Conservation (phyloP, 2,888 invertebrate species). For the Branchipolynoe longqiensis region DNA sequence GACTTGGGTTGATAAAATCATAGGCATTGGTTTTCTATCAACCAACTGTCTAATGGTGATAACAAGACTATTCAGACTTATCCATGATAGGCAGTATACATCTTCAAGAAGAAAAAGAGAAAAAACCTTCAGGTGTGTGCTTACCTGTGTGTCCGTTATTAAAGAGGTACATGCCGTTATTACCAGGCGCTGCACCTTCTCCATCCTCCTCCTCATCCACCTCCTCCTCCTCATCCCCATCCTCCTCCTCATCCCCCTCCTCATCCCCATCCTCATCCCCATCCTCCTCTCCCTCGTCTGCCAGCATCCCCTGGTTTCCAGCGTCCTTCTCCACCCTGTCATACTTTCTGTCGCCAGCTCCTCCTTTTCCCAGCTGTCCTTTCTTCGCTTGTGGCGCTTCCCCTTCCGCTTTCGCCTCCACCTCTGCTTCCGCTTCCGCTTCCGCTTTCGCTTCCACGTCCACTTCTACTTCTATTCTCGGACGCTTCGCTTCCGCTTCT, state of each 20-base stretch:
- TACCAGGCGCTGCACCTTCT: not conserved
- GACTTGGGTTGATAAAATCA: too few species aligned
- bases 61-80: too few species aligned
- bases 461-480: not conserved
- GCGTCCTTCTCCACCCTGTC: not conserved
- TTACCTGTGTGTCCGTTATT: constrained; percentile 89
- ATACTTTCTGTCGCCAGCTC: too few species aligned
- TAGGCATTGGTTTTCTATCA: too few species aligned
- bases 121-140: too few species aligned
- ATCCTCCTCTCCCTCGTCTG: not conserved
- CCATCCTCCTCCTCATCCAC: not conserved
- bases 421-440: too few species aligned
- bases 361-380: too few species aligned
- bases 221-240: not conserved
- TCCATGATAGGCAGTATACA: too few species aligned
- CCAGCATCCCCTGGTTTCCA: not conserved
- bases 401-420: too few species aligned
- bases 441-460: not conserved
- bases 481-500: not conserved
- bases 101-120: too few species aligned
- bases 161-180: constrained; percentile 80
- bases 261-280: not conserved
- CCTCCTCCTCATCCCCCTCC: not conserved
- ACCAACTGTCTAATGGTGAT: too few species aligned
- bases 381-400: too few species aligned